Conservation (phyloP, 2,797 vertebrate genomes). For the Antennarius maculatus region DNA sequence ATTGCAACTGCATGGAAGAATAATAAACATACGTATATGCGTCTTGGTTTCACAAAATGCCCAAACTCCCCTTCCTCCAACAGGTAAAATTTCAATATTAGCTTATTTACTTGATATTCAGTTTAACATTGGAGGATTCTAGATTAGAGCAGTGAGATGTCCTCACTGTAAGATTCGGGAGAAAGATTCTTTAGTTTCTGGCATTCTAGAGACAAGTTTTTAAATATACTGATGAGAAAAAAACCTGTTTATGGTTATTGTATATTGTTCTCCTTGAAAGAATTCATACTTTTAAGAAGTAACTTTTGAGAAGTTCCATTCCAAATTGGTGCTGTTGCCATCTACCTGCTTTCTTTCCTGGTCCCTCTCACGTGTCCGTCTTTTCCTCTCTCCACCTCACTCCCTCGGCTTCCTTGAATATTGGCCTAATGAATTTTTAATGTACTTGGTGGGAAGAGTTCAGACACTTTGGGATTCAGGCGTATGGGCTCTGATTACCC, state of each 20-base stretch:
- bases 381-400: constrained; percentile 37
- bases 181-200: not conserved
- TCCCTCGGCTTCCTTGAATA: constrained; percentile 44
- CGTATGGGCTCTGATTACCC: constrained; percentile 71
- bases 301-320: not conserved
- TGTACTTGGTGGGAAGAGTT: constrained; percentile 75
- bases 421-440: constrained; percentile 78
- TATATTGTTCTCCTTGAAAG: no score
- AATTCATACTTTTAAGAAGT: not conserved
- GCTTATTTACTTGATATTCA: no score
- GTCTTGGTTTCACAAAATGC: no score
- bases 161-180: not conserved
- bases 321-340: not conserved
- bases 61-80: no score
- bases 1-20: no score
- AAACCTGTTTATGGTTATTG: not conserved
- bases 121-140: no score
- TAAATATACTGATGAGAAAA: not conserved
- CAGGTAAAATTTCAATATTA: no score
- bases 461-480: constrained; percentile 72
- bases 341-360: constrained; percentile 9
- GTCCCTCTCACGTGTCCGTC: constrained; percentile 27
- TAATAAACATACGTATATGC: no score
- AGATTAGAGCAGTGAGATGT: no score
- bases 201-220: not conserved